Percentiles rank a stretch among this genome's conserved stretches.
Conservation (phyloP, 2,888 invertebrate species). For the Ophion ventricosus region DNA sequence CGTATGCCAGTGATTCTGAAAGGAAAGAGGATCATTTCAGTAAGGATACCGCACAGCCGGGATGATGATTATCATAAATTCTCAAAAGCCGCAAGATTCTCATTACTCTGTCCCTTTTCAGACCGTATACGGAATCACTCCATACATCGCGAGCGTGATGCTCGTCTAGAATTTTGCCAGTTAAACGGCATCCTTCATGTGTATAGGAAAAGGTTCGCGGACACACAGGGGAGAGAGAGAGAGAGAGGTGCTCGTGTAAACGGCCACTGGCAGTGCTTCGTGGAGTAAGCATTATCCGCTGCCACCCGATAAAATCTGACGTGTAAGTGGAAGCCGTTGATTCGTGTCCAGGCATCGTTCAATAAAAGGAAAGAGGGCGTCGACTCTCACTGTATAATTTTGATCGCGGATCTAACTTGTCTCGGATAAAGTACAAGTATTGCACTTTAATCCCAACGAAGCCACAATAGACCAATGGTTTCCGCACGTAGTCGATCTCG, state of each 20-base stretch:
- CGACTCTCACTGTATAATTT: conserved; percentile 25
- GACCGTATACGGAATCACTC: conserved; percentile 11
- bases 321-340: conserved; percentile 68
- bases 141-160: conserved; percentile 19
- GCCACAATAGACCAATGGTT: conserved; percentile 8
- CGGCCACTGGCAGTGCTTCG: conserved; percentile 59
- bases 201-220: conserved; percentile 33
- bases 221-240: conserved; percentile 1
- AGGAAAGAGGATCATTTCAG: conserved; percentile 40
- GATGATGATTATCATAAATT: conserved; percentile 52
- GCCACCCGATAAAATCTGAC: conserved; percentile 68
- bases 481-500: neutral
- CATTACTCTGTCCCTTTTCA: conserved; percentile 39
- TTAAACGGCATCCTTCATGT: conserved; percentile 33
- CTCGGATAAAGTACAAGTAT: conserved; percentile 5
- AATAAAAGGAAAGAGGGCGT: conserved; percentile 54
- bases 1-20: conserved; percentile 38
- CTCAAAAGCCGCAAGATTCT: conserved; percentile 36
- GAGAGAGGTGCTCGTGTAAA: conserved; percentile 53
- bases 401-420: conserved; percentile 17
- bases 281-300: conserved; percentile 64
- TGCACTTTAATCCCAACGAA: conserved; percentile 27
- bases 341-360: conserved; percentile 60
- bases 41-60: conserved; percentile 26
- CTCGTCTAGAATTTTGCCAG: conserved; percentile 19